A percentile compares a stretch with the other conserved stretches of the same genome.
phyloP scores from a whole-genome alignment of 2,888 invertebrate species.

The Crossocerus cetratus region DNA sequence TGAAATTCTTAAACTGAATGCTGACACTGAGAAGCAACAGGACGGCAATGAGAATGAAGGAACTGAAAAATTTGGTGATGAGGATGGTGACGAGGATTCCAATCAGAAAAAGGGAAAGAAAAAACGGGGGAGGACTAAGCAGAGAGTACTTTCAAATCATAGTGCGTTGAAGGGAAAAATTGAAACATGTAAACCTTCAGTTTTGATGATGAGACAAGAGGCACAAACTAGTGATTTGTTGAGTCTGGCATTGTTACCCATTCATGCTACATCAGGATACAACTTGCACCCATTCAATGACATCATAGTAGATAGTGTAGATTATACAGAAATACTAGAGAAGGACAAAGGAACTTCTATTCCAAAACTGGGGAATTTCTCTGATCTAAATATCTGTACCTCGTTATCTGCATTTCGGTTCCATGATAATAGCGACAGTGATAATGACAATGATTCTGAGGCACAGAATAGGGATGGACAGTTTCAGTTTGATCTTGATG shows the following conservation, averaged over 20 bases:
- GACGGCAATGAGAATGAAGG: constrained; percentile 28
- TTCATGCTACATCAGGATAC: constrained; percentile 54
- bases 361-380: constrained; percentile 64
- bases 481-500: constrained; percentile 69
- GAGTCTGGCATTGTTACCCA: constrained; percentile 61
- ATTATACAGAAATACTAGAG: constrained; percentile 4
- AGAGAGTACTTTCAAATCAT: constrained; percentile 46
- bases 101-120: constrained; percentile 40
- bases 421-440: constrained; percentile 80
- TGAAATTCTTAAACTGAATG: constrained; percentile 88
- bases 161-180: constrained; percentile 56
- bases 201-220: constrained; percentile 53
- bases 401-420: constrained; percentile 82
- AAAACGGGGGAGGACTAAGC: constrained; percentile 33
- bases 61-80: constrained; percentile 28
- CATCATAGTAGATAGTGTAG: constrained; percentile 59
- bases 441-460: constrained; percentile 66
- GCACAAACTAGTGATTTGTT: constrained; percentile 67
- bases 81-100: constrained; percentile 26
- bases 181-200: constrained; percentile 49
- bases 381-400: constrained; percentile 79
- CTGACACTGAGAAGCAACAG: constrained; percentile 79
- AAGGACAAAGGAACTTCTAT: constrained; percentile 21
- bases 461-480: constrained; percentile 25
- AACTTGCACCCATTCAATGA: constrained; percentile 59